Base-by-base conservation (phyloP, 2,888 invertebrate species). In the Tenthredo livida region DNA sequence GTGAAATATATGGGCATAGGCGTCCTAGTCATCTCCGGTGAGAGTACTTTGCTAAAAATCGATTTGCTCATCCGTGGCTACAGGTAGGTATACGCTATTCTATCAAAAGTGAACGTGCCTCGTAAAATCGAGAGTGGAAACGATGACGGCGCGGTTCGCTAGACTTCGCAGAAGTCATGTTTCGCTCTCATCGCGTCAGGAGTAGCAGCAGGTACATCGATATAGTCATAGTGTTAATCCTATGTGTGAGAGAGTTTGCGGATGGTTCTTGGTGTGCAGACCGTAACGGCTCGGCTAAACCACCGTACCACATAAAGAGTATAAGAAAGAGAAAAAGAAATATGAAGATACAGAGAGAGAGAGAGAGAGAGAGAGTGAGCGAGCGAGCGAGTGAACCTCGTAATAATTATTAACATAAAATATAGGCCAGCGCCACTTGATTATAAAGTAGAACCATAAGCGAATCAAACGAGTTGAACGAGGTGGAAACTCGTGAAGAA, bases 51-150 rank as follows among this genome's bases (percentile, higher is more conserved):
- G 61, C 29, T 77, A 58, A 80, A 80, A 80, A 58, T 80, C 78
- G n/a, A 61, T 61, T 17, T 37, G 25, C 58, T 61, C 58, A 80
- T 80, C 37, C 21, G 50, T 33, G 61, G n/a, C 12, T 54, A 25
- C 17, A 29, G 29, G 43, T 12, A 54, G 80, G 58, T 40, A 58
- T 40, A 58, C 40, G 61, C 37, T 21, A 21, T 25, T 82, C 83
- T 70, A 70, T 86, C 86, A 88, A 90, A 89, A 91, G 90, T 89
- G 89, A 91, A 90, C 33, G 83, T 91, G 89, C 88, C 50, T 84
- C 87, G 88, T 87, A 91, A 91, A 91, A 91, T 90, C 89, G 90
- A 91, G 89, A 91, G 90, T 91, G 78, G 72, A 82, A 61, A 33
- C 84, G 67, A 83, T 83, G 83, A 83, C 83, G 67, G 47, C 25